Evolutionary conservation across 2,888 invertebrate species (phyloP).

Genomic region (Cactoblastis cactorum): DNA sequence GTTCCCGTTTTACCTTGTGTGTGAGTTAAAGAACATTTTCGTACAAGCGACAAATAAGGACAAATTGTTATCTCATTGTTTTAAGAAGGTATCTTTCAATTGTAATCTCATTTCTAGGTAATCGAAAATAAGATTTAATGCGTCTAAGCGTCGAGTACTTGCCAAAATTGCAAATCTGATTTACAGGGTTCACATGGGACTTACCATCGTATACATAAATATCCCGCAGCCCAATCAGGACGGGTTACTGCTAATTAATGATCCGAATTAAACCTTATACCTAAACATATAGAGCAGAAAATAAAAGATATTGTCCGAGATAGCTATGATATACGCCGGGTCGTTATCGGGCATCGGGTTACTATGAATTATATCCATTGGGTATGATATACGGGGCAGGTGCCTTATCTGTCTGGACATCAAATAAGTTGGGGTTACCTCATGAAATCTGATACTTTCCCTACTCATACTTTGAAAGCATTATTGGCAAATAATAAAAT

Average conservation of each 20-base stretch:
- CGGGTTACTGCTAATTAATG: neutral
- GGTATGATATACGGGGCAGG: constrained; percentile 30
- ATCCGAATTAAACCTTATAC: neutral
- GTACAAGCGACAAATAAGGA: too few species aligned
- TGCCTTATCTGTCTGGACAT: constrained; percentile 15
- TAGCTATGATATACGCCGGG: constrained; percentile 22
- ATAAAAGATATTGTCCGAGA: neutral
- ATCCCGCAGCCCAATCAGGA: neutral
- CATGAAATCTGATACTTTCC: constrained; percentile 9
- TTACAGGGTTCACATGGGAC: neutral
- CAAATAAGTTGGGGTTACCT: constrained; percentile 10
- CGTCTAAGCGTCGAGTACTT: too few species aligned
- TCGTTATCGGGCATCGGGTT: constrained; percentile 28
- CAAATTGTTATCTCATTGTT: too few species aligned
- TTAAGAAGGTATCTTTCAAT: too few species aligned
- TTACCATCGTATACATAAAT: neutral
- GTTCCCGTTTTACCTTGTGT: too few species aligned
- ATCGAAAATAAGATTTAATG: too few species aligned
- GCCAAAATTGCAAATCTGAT: neutral
- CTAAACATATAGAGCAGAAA: neutral
- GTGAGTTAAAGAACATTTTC: too few species aligned
- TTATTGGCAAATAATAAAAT: neutral
- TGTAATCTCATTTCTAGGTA: too few species aligned
- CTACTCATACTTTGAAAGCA: too few species aligned
- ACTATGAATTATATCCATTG: constrained; percentile 38